A percentile compares a stretch with the other conserved stretches of the same genome.
phyloP scores from a whole-genome alignment of 2,797 vertebrate species.

The Gymnothorax javanicus region DNA sequence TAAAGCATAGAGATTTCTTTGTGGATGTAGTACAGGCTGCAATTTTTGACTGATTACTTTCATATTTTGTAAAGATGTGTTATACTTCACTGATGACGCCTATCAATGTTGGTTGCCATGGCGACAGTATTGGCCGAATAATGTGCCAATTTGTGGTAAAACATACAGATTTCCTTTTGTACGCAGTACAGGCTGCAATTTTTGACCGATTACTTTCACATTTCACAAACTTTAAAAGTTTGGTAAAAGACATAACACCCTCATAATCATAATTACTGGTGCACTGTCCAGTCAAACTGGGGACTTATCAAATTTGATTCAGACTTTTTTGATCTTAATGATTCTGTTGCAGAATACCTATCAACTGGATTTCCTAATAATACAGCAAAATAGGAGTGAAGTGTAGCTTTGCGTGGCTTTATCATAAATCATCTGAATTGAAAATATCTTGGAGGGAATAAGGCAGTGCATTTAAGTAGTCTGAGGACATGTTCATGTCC shows the following conservation, averaged over 20 bases:
- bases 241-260: conserved; percentile 39
- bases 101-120: no score
- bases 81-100: no score
- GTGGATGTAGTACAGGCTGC: no score
- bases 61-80: no score
- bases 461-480: neutral
- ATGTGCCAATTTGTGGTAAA: no score
- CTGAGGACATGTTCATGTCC: no score
- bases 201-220: no score
- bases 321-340: conserved; percentile 1
- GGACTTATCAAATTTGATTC: conserved; percentile 35
- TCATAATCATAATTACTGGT: conserved; percentile 48
- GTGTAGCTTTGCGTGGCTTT: neutral
- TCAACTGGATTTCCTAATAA: conserved; percentile 11
- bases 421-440: neutral
- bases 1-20: no score
- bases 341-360: neutral
- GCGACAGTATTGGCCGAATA: no score
- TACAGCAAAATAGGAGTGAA: neutral
- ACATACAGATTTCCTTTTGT: no score
- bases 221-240: conserved; percentile 27
- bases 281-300: conserved; percentile 36
- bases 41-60: no score
- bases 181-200: no score
- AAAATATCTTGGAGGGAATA: neutral